phyloP scores from a whole-genome alignment of 2,797 vertebrate species.

The Cetoscarus ocellatus region DNA sequence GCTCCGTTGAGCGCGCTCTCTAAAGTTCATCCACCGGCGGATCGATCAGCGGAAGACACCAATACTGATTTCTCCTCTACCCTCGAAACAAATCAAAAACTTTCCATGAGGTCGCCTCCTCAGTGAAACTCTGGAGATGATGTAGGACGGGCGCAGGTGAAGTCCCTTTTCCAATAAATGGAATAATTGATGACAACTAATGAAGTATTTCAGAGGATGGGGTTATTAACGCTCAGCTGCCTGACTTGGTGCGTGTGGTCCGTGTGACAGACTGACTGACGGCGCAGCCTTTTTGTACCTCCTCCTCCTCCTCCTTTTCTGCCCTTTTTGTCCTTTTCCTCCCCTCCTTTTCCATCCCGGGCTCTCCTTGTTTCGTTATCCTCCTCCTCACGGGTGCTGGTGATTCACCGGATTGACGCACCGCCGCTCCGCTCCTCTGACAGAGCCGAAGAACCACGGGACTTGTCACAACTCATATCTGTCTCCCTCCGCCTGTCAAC shows the following conservation, averaged over 20 bases:
- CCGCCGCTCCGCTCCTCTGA: conserved; percentile 69
- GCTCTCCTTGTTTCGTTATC: conserved; percentile 65
- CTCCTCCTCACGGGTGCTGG: conserved; percentile 57
- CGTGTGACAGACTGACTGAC: conserved; percentile 80
- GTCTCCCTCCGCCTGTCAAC: conserved; percentile 52
- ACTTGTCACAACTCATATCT: conserved; percentile 77
- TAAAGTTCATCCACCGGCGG: conserved; percentile 41
- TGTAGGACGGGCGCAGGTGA: conserved; percentile 33
- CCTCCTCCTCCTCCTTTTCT: conserved; percentile 64
- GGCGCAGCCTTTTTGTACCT: conserved; percentile 81
- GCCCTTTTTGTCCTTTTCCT: conserved; percentile 48
- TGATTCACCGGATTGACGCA: conserved; percentile 85
- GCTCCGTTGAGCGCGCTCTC: conserved; percentile 47
- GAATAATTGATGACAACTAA: background rate
- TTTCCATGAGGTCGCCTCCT: conserved; percentile 22
- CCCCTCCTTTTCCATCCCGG: conserved; percentile 57
- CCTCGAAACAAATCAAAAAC: conserved; percentile 22
- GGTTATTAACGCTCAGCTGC: conserved; percentile 60
- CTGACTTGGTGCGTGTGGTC: conserved; percentile 75
- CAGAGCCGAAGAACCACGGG: conserved; percentile 75
- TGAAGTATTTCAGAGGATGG: conserved; percentile 24
- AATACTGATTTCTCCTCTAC: conserved; percentile 18
- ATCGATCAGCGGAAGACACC: conserved; percentile 22
- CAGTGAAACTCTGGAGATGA: background rate
- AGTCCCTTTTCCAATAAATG: background rate